phyloP scores from a whole-genome alignment of 2,113 vertebrate genomes.

The Lucifuga dentata region DNA sequence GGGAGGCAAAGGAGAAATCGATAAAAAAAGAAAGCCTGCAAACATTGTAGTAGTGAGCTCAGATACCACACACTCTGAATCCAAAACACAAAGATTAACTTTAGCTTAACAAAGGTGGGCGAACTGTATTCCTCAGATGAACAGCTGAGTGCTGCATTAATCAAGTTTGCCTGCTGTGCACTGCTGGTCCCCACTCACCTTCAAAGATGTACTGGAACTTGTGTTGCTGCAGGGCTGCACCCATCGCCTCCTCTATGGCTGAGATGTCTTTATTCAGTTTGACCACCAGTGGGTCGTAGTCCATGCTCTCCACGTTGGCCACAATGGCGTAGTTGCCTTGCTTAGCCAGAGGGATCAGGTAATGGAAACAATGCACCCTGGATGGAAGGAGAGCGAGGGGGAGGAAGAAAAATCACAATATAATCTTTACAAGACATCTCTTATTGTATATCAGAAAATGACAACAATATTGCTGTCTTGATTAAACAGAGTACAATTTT shows the following conservation, averaged over 20 bases:
- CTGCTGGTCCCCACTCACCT: slow-evolving; percentile 78
- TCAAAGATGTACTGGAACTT: slow-evolving; percentile 99
- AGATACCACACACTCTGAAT: not conserved
- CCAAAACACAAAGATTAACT: not conserved
- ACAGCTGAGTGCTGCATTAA: too few relatives aligned
- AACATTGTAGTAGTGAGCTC: not conserved
- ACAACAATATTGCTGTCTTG: not conserved
- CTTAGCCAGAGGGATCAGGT: slow-evolving; percentile 95
- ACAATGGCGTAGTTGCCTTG: slow-evolving; percentile 98
- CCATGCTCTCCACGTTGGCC: slow-evolving; percentile 99
- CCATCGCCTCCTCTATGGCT: slow-evolving; percentile 95
- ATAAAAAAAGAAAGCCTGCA: not conserved
- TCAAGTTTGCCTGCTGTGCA: too few relatives aligned
- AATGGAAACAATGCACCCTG: slow-evolving; percentile 98
- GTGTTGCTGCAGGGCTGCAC: slow-evolving; percentile 94
- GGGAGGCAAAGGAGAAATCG: not conserved
- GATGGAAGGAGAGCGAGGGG: not conserved
- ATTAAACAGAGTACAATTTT: too few relatives aligned
- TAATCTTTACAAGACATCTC: too few relatives aligned
- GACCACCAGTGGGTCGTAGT: slow-evolving; percentile 97
- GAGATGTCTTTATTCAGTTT: slow-evolving; percentile 98
- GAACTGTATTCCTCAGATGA: not conserved
- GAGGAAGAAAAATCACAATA: not conserved
- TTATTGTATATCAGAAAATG: too few relatives aligned
- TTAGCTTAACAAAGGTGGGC: not conserved